Conservation (phyloP, 2,113 vertebrate genomes). For the Neogobius melanostomus region DNA sequence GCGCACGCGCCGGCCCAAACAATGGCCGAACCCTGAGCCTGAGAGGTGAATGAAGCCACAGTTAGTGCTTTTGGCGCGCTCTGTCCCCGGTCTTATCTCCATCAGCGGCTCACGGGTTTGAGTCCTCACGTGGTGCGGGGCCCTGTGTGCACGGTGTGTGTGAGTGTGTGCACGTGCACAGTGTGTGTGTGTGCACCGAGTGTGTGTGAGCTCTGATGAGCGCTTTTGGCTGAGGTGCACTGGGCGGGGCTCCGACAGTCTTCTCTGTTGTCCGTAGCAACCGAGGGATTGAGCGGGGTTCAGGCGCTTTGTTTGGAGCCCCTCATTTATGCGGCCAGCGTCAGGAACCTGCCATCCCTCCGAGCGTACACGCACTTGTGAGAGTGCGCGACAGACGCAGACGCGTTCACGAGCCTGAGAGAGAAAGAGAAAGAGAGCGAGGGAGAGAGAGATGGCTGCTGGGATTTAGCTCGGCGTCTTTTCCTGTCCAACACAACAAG, state of each 20-base stretch:
- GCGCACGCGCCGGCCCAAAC: not conserved
- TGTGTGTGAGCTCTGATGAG: not conserved
- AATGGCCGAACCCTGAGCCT: not conserved
- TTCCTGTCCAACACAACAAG: conserved; percentile 62
- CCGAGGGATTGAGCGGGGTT: conserved; percentile 3
- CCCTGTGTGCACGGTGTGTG: not conserved
- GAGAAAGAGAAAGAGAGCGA: conserved; percentile 17
- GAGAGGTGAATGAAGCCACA: conserved; percentile 1
- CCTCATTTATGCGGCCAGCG: conserved; percentile 1
- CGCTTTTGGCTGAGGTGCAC: conserved; percentile 11
- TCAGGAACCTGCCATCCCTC: conserved; percentile 2
- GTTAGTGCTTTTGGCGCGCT: conserved; percentile 5
- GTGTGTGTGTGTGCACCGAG: not conserved
- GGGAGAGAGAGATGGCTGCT: conserved; percentile 38
- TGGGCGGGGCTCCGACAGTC: conserved; percentile 9
- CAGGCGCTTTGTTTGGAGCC: conserved; percentile 7
- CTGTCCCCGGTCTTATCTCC: not conserved
- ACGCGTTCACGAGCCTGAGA: conserved; percentile 2
- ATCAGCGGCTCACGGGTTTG: conserved; percentile 1
- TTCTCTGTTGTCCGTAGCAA: conserved; percentile 10
- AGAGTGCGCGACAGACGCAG: not conserved
- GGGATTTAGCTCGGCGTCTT: conserved; percentile 66
- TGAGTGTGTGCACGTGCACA: not conserved
- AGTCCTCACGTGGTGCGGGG: conserved; percentile 3
- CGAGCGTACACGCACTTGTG: not conserved